Conservation (phyloP, 37 sponge, comb jelly and placozoan species). For the Beroe forskalii region DNA sequence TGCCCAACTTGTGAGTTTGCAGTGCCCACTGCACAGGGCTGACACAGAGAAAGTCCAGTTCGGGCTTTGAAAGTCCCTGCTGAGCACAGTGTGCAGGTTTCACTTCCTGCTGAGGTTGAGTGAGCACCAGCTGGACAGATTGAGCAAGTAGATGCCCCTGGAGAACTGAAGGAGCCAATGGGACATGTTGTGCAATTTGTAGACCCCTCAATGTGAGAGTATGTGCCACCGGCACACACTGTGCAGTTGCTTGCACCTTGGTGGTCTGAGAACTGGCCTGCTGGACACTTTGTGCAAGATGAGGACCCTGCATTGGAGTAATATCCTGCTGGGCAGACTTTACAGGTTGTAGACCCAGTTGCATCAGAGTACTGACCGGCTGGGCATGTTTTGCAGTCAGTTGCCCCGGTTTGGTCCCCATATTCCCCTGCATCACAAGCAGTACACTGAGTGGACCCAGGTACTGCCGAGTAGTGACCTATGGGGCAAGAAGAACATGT, state of each 20-base stretch:
- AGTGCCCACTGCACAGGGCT: not conserved
- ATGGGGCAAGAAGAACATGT: not conserved
- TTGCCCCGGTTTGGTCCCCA: not conserved
- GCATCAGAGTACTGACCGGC: not conserved
- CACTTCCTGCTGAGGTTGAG: not conserved
- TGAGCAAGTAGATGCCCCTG: not conserved
- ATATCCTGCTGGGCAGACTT: not conserved
- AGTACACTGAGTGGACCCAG: not conserved
- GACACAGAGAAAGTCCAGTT: not conserved
- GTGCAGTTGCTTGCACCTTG: not conserved
- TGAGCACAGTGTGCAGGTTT: not conserved
- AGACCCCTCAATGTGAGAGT: not conserved
- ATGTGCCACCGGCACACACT: constrained; percentile 2
- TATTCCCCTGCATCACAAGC: not conserved
- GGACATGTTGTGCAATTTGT: not conserved
- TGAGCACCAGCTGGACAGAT: not conserved
- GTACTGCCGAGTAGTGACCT: not conserved
- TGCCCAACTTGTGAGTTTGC: not conserved
- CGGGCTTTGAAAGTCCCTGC: not conserved
- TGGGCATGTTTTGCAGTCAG: not conserved
- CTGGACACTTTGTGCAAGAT: not conserved
- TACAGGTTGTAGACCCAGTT: not conserved
- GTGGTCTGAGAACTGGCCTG: constrained; percentile 19
- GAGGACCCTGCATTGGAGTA: not conserved
- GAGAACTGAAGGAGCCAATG: not conserved